Evolutionary conservation across 1,140 invertebrate species (phyloP), one percentile per base, ranked within the genome.

Genomic region (Spodoptera litura): DNA sequence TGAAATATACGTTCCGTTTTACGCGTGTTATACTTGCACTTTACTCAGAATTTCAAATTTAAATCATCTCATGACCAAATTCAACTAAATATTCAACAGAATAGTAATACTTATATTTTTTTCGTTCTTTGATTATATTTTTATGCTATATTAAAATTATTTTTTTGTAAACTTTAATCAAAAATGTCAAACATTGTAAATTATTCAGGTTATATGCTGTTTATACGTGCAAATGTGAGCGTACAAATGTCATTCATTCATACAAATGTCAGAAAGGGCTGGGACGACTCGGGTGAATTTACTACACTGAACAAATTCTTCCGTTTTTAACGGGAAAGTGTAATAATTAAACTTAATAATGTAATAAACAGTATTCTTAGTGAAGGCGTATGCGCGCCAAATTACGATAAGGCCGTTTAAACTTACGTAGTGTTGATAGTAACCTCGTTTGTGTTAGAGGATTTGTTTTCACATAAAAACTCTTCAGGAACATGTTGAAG

Each of bases 401-500:
- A 81, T 86, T 71, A 70, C 71, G 81, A 62, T 81, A 81, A 80
- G 78, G 55, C 71, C 72, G 75, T 68, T 78, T 77, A 80, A 78
- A 81, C 80, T 27, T 83, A 81, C 64, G 70, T 59, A 62, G 77
- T 77, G 64, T 78, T 64, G 38, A 72, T 44, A 78, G 81, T 83
- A 80, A 80, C 83, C 81, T 83, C 81, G 84, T 75, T 77, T 70
- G 78, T 61, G 38, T 72, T 83, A 75, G 78, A 58, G 68, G 73
- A 85, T 81, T 92, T 87, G 87, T 92, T 91, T 90, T 89, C 81
- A 66, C 66, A 75, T 80, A 56, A 78, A 78, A 81, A 83, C 80
- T 80, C 86, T 85, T 88, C 85, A 85, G 83, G 82, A 91, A 87
- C 88, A 95, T 95, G 94, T 93, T 95, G 91, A 95, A 95, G 84